Evolutionary conservation across 2,113 vertebrate species (phyloP), one percentile per base, ranked within the genome.

Genomic region (Protobothrops mucrosquamatus): DNA sequence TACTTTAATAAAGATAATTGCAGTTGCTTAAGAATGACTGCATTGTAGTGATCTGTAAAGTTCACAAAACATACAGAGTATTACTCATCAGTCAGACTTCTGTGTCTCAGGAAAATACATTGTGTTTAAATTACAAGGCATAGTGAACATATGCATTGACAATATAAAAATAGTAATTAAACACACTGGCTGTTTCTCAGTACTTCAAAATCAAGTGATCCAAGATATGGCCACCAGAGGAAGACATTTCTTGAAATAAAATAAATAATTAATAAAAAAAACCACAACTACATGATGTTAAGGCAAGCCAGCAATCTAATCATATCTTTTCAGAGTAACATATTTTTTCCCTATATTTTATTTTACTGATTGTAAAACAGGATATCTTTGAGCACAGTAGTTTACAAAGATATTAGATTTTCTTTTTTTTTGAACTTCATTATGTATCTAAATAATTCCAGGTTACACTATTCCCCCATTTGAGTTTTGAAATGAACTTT

Each of bases 301-400:
- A 52, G 18, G 1, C 43, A 20, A 93, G 93, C 94, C 92, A 96
- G 94, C 88, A 93, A 90, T 59, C 18, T 92, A 81, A 56, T 29
- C 59, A 52, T 61, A 69, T 54, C 15, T 48, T 54, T 92, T n/a
- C 11, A 39, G 64, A 43, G 6, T 23, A 24, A 85, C 15, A 24
- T 55, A 85, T 56, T 91, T 34, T 74, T 34, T 18, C 12, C n/a
- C 29, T 6, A 15, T 74, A 74, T 74, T 74, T 34, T 29, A 34
- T 74, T 74, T 74, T 74, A 5, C 14, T 18, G 29, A 14, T 74
- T 34, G 64, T 74, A 34, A 69, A 69, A 18, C 2, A 69, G 64
- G 64, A 69, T 69, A n/a, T n/a, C 11, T 69, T 29, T 69, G 64
- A 69, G 64, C 64, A 69, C 29, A 69, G 64, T 69, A 4, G 29